phyloP scores from a whole-genome alignment of 2,888 invertebrate species.

The Pharmacophagus antenor region DNA sequence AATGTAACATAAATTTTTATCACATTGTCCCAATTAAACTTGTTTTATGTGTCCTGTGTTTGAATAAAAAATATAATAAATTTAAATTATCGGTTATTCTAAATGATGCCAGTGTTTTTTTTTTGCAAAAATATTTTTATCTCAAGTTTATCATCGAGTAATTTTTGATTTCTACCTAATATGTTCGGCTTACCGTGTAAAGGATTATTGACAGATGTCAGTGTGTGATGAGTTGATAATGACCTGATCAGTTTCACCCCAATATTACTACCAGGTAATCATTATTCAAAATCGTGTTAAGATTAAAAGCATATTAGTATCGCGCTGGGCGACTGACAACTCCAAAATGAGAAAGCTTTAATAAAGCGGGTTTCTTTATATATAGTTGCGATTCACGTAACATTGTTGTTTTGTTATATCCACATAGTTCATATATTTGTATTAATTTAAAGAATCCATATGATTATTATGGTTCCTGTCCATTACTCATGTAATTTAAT shows the following conservation, averaged over 20 bases:
- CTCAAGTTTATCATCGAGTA: neutral
- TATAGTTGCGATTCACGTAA: too few relatives aligned
- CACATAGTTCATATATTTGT: slow-evolving; percentile 22
- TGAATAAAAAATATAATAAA: too few relatives aligned
- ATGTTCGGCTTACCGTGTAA: neutral
- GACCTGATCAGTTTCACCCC: slow-evolving; percentile 32
- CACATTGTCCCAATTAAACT: too few relatives aligned
- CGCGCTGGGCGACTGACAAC: slow-evolving; percentile 56
- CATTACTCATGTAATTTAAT: too few relatives aligned
- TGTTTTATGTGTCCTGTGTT: too few relatives aligned
- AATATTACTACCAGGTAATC: slow-evolving; percentile 30
- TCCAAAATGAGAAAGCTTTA: slow-evolving; percentile 58
- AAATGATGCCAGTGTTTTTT: too few relatives aligned
- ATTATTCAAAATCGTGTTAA: slow-evolving; percentile 48
- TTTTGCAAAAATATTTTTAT: neutral
- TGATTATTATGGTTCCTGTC: too few relatives aligned
- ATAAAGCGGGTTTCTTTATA: too few relatives aligned
- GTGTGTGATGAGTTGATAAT: slow-evolving; percentile 35
- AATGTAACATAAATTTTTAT: neutral
- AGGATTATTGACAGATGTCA: neutral
- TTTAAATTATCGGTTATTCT: too few relatives aligned
- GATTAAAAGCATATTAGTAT: slow-evolving; percentile 65
- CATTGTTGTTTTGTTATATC: slow-evolving; percentile 55
- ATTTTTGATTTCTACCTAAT: neutral
- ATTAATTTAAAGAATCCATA: neutral